Evolutionary conservation across 53 echinoderm and acorn worm species (phyloP), one percentile per base, ranked within the genome.

Genomic region (Luidia sarsii): DNA sequence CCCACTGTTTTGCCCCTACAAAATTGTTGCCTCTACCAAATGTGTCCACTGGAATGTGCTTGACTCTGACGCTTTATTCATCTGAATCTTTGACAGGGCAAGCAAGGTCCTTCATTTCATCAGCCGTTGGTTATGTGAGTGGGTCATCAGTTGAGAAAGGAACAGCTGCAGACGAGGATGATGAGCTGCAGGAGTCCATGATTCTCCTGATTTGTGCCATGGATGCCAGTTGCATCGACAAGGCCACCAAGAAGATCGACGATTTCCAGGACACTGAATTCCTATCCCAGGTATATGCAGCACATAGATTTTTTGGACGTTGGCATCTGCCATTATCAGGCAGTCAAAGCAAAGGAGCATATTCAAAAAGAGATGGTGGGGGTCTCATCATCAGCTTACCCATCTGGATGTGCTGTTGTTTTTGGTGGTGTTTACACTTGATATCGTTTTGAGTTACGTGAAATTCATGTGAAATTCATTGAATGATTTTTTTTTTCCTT

Each of bases 201-300:
- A 73, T 84, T 35, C 64, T 84, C 2, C 38, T 50, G 2, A 72
- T 84, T 21, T 73, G 23, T 63, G 84, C 84, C 25, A 65, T 71
- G 57, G 54, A 64, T 33, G 18, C 50, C 63, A 8, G 7, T 9
- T 64, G 49, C 20, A 18, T 84, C 7, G 25, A n/a, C n/a, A 62
- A 65, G 38, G 84, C 84, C 65, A 55, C 34, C 13, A 64, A 84
- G 18, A 50, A 67, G 31, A 60, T 84, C 4, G 84, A 84, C 19
- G 28, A 21, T 24, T 84, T 73, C 63, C 72, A 72, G 36, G 33
- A 36, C 4, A 64, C 71, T 2, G 84, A 84, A 72, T 84, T 49
- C 33, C 8, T 34, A 22, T 57, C 46, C 21, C 64, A 84, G 51
- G 84, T 84, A 73, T 59, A 15, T 23, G 31, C n/a, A n/a, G n/a